Evolutionary conservation across 2,888 invertebrate genomes (phyloP), one percentile per base, ranked within the genome.

Genomic region (Atrina japonica): DNA sequence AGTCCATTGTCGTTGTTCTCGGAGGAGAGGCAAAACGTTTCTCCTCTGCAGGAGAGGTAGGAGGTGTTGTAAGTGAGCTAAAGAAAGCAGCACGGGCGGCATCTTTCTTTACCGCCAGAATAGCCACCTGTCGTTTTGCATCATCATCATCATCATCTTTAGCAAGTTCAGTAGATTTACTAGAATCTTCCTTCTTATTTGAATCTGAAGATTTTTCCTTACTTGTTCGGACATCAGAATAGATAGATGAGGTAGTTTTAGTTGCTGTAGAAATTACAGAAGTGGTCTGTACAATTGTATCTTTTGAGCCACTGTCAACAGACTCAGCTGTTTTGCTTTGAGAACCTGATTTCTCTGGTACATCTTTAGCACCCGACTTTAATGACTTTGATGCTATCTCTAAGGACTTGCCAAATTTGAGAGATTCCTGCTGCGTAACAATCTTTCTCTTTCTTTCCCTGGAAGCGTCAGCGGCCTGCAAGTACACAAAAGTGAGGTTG

Each of bases 331-430:
- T 11, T 11, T 35, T 35, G 3, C 29, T 16, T 30, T 40, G 41
- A 25, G 43, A 18, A 21, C 29, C n/a, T 49, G 41, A 43, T 21
- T 56, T 61, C 9, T 27, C 49, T 27, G 63, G 47, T 49, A 52
- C 53, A 40, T 70, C 63, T 16, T 59, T 59, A 11, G 69, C 59
- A 49, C 68, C 53, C 21, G 83, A 73, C 66, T 81, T 82, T 49
- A 85, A 70, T 18, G 79, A 77, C 61, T 81, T 81, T 25, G 74
- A 72, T 16, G 88, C 87, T 29, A 86, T 70, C 68, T 88, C 88
- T 21, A 88, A 70, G 11, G 83, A 79, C 67, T 87, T 88, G 21
- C 86, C 85, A 75, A 88, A 88, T 55, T 84, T 78, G n/a, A 87
- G 67, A 11, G 85, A 74, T 59, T 87, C 88, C 40, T 84, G 83